Conservation (phyloP, 2,113 vertebrate species). For the Arvicanthis niloticus region DNA sequence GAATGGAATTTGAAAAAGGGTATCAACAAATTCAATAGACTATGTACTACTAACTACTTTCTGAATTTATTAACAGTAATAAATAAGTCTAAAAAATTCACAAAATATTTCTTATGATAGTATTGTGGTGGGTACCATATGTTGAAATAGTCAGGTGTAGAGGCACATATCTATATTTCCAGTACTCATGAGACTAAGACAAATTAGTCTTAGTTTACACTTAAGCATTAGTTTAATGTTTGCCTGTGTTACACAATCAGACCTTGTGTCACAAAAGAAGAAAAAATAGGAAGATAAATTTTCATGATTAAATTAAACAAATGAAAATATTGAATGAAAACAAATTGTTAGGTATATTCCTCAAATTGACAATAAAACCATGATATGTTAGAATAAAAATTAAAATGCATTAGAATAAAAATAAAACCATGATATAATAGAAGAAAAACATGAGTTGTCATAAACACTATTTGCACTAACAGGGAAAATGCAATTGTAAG, state of each 20-base stretch:
- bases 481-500: neutral
- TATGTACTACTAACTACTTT: neutral
- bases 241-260: neutral
- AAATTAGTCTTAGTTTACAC: neutral
- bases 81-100: neutral
- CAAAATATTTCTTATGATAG: neutral
- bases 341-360: neutral
- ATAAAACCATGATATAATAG: too few relatives aligned
- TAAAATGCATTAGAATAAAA: neutral
- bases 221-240: neutral
- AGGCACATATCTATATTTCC: neutral
- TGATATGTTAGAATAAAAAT: neutral
- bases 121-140: neutral
- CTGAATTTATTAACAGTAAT: constrained; percentile 3
- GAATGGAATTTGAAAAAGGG: neutral
- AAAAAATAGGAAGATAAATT: neutral
- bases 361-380: constrained; percentile 24
- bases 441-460: neutral
- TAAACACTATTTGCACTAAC: constrained; percentile 9
- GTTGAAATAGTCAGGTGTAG: neutral
- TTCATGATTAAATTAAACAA: neutral
- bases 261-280: neutral
- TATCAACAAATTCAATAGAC: neutral
- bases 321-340: neutral
- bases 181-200: neutral